Base-by-base conservation (phyloP, 2,888 invertebrate genomes). In the Hipparchia sbordonii region DNA sequence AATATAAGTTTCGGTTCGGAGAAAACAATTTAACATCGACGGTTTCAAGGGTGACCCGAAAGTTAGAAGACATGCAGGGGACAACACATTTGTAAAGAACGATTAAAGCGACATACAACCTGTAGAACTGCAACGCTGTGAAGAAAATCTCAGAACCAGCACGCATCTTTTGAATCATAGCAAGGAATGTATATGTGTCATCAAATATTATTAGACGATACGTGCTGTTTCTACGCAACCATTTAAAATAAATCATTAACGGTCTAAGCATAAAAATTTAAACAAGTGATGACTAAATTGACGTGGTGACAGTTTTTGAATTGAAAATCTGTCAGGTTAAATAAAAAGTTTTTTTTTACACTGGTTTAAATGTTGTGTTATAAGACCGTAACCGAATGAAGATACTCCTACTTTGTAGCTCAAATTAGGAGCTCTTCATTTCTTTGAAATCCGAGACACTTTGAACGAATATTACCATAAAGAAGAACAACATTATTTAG, bases 61-160 rank as follows among this genome's bases (percentile, higher is more conserved):
- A 84, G 86, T 89, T 88, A 89, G 86, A 88, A 85, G 84, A 89
- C 93, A 93, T 93, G 93, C 93, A 92, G 85, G 77, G 78, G 81
- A 88, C 85, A 84, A 81, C 84, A 81, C 80, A 79, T 77, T 78
- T 80, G 81, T 76, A 82, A 89, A 81, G 79, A 88, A 91, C 91
- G 90, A 80, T 82, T 82, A 90, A 92, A 92, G 91, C 91, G 80
- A 87, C 82, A 85, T 82, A 86, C 79, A 80, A 80, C 79, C 78
- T 81, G 83, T 75, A 54, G 74, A 76, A 80, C 79, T 72, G 78
- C 78, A 80, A 81, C 76, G 81, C 89, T 89, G 89, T 83, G 84
- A 79, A 87, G 81, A 84, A 80, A 85, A 84, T 79, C 68, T 79
- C 79, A 84, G 82, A 85, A 84, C 82, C 80, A 84, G 84, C 84